These are phyloP conservation scores for Sebastes vulpes DNA, from an alignment of 2,797 vertebrate species.

Conservation along the genomic window DNA sequence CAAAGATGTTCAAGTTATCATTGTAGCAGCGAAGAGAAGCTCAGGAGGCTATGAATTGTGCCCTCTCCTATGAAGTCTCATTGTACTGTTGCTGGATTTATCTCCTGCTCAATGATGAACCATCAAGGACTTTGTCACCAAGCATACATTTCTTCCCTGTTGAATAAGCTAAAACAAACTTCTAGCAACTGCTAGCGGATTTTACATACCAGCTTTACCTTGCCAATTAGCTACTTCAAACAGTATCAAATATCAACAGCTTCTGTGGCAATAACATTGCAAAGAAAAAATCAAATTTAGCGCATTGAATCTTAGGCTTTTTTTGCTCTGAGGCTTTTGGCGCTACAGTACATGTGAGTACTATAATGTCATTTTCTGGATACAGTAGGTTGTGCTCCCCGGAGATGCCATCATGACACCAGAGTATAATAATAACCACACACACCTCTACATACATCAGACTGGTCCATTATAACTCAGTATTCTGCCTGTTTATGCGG, in stretches of 20 bases:
- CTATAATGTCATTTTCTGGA: neutral
- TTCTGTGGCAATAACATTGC: neutral
- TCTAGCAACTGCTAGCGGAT: conserved; percentile 32
- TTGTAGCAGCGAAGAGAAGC: neutral
- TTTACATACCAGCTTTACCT: conserved; percentile 49
- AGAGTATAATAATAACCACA: neutral
- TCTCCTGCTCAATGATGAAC: neutral
- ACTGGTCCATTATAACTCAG: neutral
- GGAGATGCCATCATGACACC: neutral
- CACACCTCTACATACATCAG: neutral
- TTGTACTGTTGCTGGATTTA: conserved; percentile 16
- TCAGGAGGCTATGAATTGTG: neutral
- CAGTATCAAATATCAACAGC: conserved; percentile 24
- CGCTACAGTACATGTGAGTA: neutral
- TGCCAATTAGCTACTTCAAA: conserved; percentile 31
- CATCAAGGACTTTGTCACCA: conserved; percentile 12
- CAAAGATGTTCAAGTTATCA: neutral
- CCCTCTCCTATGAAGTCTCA: neutral
- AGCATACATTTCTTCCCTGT: neutral
- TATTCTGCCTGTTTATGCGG: neutral
- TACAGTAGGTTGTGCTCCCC: neutral
- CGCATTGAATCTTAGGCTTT: neutral
- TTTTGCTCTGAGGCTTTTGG: neutral
- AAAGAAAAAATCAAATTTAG: neutral
- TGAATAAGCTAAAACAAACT: conserved; percentile 31